phyloP scores from a whole-genome alignment of 2,888 invertebrate species.

The Cotesia congregata region DNA sequence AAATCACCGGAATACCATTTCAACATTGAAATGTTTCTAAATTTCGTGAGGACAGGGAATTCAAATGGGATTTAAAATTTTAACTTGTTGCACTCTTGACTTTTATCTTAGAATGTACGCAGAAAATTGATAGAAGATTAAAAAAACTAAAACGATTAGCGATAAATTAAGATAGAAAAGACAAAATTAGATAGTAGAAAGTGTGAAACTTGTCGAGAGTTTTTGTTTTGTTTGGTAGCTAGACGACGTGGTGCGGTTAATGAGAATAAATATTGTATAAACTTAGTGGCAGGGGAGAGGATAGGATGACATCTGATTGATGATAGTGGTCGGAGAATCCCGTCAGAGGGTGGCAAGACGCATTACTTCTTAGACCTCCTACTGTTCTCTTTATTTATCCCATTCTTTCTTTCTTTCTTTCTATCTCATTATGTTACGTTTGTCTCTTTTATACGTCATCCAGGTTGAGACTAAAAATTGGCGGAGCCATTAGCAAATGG shows the following conservation, averaged over 20 bases:
- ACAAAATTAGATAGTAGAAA: background rate
- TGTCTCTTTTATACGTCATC: conserved; percentile 18
- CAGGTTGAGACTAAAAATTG: conserved; percentile 27
- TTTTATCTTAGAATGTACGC: background rate
- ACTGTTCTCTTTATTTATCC: conserved; percentile 47
- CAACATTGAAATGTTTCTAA: background rate
- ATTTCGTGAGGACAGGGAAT: background rate
- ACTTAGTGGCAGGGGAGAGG: conserved; percentile 51
- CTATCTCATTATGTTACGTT: background rate
- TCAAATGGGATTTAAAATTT: no score
- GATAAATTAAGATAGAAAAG: background rate
- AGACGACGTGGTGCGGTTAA: conserved; percentile 54
- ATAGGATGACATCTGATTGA: conserved; percentile 63
- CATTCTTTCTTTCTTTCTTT: conserved; percentile 18
- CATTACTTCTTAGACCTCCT: conserved; percentile 65
- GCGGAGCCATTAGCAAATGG: conserved; percentile 42
- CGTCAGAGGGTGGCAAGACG: conserved; percentile 66
- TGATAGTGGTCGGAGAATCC: conserved; percentile 60
- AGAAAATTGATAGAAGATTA: background rate
- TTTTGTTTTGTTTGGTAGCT: conserved; percentile 1
- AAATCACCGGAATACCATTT: background rate
- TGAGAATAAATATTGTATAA: conserved; percentile 70
- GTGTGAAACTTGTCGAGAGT: conserved; percentile 16
- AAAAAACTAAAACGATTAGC: background rate
- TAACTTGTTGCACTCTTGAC: no score